These are phyloP conservation scores for Microctenopoma stevenorrisi DNA, from an alignment of 2,797 vertebrate genomes.

Conservation along the genomic window DNA sequence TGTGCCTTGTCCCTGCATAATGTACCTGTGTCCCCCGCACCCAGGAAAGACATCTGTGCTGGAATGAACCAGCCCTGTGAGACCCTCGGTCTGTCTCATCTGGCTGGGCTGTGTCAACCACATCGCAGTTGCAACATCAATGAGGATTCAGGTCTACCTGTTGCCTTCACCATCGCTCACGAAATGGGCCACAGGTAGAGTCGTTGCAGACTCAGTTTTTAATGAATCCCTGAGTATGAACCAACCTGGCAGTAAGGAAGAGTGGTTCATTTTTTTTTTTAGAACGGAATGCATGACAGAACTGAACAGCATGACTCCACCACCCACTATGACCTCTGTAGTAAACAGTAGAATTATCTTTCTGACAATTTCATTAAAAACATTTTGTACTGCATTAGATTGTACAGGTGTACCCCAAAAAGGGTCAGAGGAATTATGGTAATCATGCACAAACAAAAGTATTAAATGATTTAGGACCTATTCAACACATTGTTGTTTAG, in stretches of 20 bases:
- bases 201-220: neutral
- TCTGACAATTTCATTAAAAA: too few relatives aligned
- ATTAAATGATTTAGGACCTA: neutral
- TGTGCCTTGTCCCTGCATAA: neutral
- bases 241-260: too few relatives aligned
- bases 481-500: neutral
- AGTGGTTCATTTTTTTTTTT: too few relatives aligned
- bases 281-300: too few relatives aligned
- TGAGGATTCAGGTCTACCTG: constrained; percentile 95
- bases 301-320: too few relatives aligned
- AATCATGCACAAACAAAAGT: neutral
- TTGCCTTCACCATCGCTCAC: constrained; percentile 96
- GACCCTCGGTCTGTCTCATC: constrained; percentile 95
- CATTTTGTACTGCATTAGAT: too few relatives aligned
- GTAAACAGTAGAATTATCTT: too few relatives aligned
- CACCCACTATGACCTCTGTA: too few relatives aligned
- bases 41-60: constrained; percentile 97
- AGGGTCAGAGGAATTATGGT: neutral
- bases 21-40: neutral
- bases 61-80: constrained; percentile 94
- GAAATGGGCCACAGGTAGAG: constrained; percentile 94
- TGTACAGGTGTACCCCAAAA: too few relatives aligned
- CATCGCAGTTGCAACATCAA: constrained; percentile 98
- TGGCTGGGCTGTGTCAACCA: constrained; percentile 97
- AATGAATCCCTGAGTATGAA: neutral